phyloP scores from a whole-genome alignment of 1,140 invertebrate genomes.

The Ladona fulva region DNA sequence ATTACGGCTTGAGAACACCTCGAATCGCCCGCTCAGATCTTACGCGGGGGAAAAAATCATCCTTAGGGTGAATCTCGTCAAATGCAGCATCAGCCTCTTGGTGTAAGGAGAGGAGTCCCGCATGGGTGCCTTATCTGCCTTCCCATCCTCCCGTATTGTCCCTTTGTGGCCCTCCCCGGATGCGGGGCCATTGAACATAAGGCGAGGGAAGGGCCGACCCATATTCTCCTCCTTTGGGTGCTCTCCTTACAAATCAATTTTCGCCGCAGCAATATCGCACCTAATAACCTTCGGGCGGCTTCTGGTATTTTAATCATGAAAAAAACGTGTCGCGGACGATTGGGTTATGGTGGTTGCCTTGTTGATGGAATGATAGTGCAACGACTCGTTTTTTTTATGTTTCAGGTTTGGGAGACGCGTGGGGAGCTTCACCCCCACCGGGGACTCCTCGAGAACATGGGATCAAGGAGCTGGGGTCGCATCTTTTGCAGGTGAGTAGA shows the following conservation, averaged over 20 bases:
- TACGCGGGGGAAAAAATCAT: too few relatives aligned
- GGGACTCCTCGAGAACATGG: slow-evolving; percentile 61
- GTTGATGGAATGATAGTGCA: too few relatives aligned
- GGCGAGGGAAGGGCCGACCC: neutral
- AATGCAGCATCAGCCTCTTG: too few relatives aligned
- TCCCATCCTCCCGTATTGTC: slow-evolving; percentile 25
- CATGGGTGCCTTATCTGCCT: slow-evolving; percentile 39
- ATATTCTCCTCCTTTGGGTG: too few relatives aligned
- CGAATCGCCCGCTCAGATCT: too few relatives aligned
- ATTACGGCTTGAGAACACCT: too few relatives aligned
- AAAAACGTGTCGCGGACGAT: slow-evolving; percentile 20
- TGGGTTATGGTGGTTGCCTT: slow-evolving; percentile 17
- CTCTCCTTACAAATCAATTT: too few relatives aligned
- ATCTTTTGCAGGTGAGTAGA: slow-evolving; percentile 69
- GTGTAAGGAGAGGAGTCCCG: slow-evolving; percentile 17
- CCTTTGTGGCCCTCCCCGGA: slow-evolving; percentile 20
- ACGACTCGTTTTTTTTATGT: slow-evolving; percentile 26
- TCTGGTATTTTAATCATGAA: neutral
- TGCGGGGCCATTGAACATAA: slow-evolving; percentile 33
- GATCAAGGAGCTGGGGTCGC: slow-evolving; percentile 85
- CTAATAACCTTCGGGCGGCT: too few relatives aligned
- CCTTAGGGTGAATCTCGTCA: too few relatives aligned
- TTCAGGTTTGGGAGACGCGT: slow-evolving; percentile 86
- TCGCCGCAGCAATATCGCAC: too few relatives aligned
- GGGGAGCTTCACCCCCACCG: slow-evolving; percentile 70